Evolutionary conservation across 2,888 invertebrate genomes (phyloP), one percentile per base, ranked within the genome.

Genomic region (Piscicola geometra): DNA sequence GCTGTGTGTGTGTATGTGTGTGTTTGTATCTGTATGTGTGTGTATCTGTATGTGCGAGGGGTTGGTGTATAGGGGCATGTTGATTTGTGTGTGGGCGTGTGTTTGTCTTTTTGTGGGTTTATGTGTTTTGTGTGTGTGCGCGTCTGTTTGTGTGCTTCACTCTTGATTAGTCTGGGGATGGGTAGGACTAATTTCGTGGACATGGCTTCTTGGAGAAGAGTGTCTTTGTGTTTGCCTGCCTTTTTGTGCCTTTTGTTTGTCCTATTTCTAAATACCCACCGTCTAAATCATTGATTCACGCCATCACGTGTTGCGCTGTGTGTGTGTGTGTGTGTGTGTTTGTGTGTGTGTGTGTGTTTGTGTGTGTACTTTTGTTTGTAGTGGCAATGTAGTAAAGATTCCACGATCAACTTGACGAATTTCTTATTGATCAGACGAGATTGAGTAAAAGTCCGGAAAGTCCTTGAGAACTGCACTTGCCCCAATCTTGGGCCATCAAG

Each of bases 1-100:
- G 75, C 71, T 75, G 64, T 77, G 69, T 78, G 60, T 78, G 72
- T 77, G 56, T 78, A 56, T 77, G 41, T 78, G 66, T 77, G 75
- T 78, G 67, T 50, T 18, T 75, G 71, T 76, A 71, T 66, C 52
- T 75, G 75, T 70, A 35, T 70, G 75, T 71, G 67, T 70, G 1
- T 69, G 68, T 76, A 68, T 75, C 50, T 75, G 76, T 78, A 67
- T 76, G 71, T 67, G 52, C 12, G 64, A 15, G 64, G n/a, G n/a
- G n/a, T n/a, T n/a, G n/a, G n/a, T n/a, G n/a, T n/a, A n/a, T n/a
- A n/a, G n/a, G n/a, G n/a, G n/a, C n/a, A n/a, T n/a, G n/a, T n/a
- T n/a, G n/a, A n/a, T n/a, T n/a, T n/a, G n/a, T n/a, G n/a, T n/a
- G n/a, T n/a, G n/a, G n/a, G n/a, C n/a, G n/a, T n/a, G n/a, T n/a